phyloP scores from a whole-genome alignment of 2,113 vertebrate species.

The Oncorhynchus masou region DNA sequence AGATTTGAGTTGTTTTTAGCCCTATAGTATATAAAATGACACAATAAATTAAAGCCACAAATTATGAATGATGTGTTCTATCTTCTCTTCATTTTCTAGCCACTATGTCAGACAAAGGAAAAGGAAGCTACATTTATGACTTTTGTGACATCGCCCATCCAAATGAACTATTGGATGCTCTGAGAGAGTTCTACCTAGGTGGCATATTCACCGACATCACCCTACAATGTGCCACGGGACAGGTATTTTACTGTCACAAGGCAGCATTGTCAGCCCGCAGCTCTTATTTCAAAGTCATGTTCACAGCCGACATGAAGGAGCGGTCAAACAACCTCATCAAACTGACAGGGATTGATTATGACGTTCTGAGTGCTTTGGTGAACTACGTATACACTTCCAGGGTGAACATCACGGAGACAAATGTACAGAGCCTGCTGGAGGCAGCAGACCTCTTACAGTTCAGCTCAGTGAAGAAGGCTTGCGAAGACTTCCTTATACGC shows the following conservation, averaged over 20 bases:
- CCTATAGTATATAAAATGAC: too few species aligned
- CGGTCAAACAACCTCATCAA: constrained; percentile 82
- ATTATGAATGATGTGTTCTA: neutral
- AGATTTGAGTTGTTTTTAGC: too few species aligned
- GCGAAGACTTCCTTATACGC: constrained; percentile 88
- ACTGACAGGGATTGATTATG: constrained; percentile 81
- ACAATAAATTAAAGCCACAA: too few species aligned
- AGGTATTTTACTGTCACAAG: constrained; percentile 88
- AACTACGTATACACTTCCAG: constrained; percentile 89
- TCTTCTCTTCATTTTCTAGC: constrained; percentile 43
- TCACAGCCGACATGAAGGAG: constrained; percentile 96
- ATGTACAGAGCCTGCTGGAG: constrained; percentile 92
- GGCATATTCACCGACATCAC: constrained; percentile 88
- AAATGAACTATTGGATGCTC: constrained; percentile 80
- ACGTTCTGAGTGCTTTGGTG: constrained; percentile 81
- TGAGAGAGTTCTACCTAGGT: constrained; percentile 83
- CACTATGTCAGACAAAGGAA: constrained; percentile 80
- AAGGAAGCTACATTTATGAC: constrained; percentile 80
- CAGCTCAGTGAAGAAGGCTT: constrained; percentile 84
- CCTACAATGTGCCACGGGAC: constrained; percentile 82
- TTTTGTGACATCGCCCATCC: constrained; percentile 83
- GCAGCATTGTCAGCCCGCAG: constrained; percentile 91
- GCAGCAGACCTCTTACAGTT: constrained; percentile 92
- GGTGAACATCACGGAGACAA: constrained; percentile 87
- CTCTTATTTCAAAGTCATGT: constrained; percentile 94